Base-by-base conservation (phyloP, 2,888 invertebrate species). In the Molorchus minor region DNA sequence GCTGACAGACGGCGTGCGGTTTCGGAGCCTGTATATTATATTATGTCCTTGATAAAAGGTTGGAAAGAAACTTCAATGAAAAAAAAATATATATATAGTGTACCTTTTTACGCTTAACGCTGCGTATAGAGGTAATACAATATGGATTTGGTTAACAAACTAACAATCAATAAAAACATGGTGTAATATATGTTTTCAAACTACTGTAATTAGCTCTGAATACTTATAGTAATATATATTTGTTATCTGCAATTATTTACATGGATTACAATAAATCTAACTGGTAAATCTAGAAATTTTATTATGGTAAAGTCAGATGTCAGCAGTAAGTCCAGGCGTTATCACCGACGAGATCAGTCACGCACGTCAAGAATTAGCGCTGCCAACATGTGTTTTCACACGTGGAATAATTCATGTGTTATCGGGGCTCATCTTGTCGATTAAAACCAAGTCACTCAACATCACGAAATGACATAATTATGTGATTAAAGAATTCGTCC, bases 321-420 rank as follows among this genome's bases (percentile, higher is more conserved):
- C 69, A 71, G 64, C 65, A 61, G 67, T 66, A 63, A 64, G 65
- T 61, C 58, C 58, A 52, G 54, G 65, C 68, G 67, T 64, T 76
- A 74, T 76, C 75, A 62, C 65, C 62, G 65, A 67, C 70, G 68
- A 71, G 68, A 76, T 76, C 76, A 72, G 76, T 77, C 79, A 79
- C 79, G 79, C 79, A 79, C 77, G 71, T 68, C 62, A 71, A 70
- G 73, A 75, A 79, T 78, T 79, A 79, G 75, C 73, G 75, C 54
- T 53, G 62, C 63, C 61, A 65, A 69, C 70, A 70, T 71, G 70
- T 68, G 66, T 70, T 79, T 78, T 78, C 78, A 78, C 78, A 78
- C 78, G 77, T 77, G 71, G 73, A 76, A 77, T 76, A 74, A 77
- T 78, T 76, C 75, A 75, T 76, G 68, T 71, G 58, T 72, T 73